Conservation (phyloP, 2,888 invertebrate species). For the Anoplius nigerrimus region DNA sequence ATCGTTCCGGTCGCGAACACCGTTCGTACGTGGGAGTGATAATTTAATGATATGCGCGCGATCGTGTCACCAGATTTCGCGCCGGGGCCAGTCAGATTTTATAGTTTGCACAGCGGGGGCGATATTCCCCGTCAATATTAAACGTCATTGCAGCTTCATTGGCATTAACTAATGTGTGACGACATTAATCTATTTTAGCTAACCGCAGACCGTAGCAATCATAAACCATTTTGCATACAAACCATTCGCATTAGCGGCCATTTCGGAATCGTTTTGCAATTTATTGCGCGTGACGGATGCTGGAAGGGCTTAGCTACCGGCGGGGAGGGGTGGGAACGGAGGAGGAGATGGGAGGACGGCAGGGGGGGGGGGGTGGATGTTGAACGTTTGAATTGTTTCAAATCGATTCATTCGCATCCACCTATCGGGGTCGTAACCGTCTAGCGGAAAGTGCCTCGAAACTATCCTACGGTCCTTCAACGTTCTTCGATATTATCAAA, state of each 20-base stretch:
- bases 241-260: slow-evolving; percentile 47
- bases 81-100: slow-evolving; percentile 44
- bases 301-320: slow-evolving; percentile 26
- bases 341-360: background rate
- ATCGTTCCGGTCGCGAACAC: slow-evolving; percentile 5
- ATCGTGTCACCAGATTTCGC: slow-evolving; percentile 37
- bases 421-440: too few relatives aligned
- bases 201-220: slow-evolving; percentile 59
- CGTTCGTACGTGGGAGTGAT: slow-evolving; percentile 15
- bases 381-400: too few relatives aligned
- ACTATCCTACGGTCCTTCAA: too few relatives aligned
- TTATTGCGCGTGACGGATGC: slow-evolving; percentile 51
- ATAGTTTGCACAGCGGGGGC: slow-evolving; percentile 49
- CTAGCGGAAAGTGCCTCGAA: too few relatives aligned
- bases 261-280: slow-evolving; percentile 53
- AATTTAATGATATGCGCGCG: slow-evolving; percentile 33
- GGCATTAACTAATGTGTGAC: slow-evolving; percentile 62
- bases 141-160: slow-evolving; percentile 49
- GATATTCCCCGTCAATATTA: slow-evolving; percentile 61
- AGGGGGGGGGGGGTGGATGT: background rate
- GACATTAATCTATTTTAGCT: slow-evolving; percentile 64
- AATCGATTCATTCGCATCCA: too few relatives aligned
- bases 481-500: too few relatives aligned
- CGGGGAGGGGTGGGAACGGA: background rate
- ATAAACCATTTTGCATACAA: slow-evolving; percentile 64